Evolutionary conservation across 2,888 invertebrate species (phyloP).

Genomic region (Xestia ashworthii): DNA sequence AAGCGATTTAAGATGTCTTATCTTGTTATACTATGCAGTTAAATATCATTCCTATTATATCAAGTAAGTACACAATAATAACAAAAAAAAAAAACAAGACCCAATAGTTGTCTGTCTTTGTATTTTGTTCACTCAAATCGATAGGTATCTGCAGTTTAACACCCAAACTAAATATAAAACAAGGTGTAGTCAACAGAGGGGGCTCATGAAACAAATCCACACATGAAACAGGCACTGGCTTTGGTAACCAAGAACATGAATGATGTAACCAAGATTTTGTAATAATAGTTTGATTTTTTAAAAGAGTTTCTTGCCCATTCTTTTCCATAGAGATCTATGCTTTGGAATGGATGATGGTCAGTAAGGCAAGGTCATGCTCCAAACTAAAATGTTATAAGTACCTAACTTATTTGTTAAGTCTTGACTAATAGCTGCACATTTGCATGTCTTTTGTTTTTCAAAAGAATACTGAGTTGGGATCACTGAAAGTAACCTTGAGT

Average conservation of each 20-base stretch:
- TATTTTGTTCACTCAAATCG: no score
- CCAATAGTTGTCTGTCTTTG: neutral
- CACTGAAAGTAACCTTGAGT: neutral
- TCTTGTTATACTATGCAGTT: slow-evolving; percentile 15
- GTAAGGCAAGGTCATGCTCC: neutral
- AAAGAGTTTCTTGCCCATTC: neutral
- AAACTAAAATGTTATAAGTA: neutral
- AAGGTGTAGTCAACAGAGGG: neutral
- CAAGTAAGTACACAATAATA: neutral
- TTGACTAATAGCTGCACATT: neutral
- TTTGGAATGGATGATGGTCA: neutral
- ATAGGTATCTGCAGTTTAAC: neutral
- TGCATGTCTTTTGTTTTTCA: neutral
- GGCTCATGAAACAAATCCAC: neutral
- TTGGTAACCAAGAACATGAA: neutral
- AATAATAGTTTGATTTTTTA: neutral
- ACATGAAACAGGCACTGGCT: neutral
- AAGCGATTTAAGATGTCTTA: slow-evolving; percentile 18
- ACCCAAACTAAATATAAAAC: neutral
- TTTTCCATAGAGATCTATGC: neutral
- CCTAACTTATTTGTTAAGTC: neutral
- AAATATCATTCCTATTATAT: neutral
- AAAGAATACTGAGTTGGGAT: neutral
- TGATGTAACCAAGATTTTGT: neutral
- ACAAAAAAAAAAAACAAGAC: neutral